Percentiles rank a stretch among this genome's conserved stretches.
phyloP scores from a whole-genome alignment of 2,888 invertebrate species.

The Pammene aurita region DNA sequence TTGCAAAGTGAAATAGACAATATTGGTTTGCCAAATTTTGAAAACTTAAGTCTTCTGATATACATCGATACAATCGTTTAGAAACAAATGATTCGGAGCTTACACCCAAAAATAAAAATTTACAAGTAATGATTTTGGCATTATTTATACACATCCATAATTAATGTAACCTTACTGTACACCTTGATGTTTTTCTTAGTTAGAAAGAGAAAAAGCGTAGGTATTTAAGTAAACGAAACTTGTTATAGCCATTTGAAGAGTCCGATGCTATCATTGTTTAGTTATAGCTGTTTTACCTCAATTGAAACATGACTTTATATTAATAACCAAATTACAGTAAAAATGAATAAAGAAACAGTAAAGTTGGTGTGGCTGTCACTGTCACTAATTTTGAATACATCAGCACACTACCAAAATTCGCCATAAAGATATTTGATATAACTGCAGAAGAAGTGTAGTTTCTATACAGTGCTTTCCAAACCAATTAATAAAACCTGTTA shows the following conservation, averaged over 20 bases:
- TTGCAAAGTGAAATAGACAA: not conserved
- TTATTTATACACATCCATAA: not conserved
- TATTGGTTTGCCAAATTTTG: too few species aligned
- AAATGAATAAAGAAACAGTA: constrained; percentile 64
- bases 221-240: not conserved
- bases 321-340: constrained; percentile 51
- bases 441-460: not conserved
- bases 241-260: not conserved
- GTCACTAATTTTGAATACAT: constrained; percentile 15
- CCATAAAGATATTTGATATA: constrained; percentile 4
- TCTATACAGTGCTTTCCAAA: constrained; percentile 1
- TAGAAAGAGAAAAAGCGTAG: not conserved
- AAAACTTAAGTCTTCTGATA: too few species aligned
- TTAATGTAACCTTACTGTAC: not conserved
- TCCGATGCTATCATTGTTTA: constrained; percentile 9
- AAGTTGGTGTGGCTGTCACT: constrained; percentile 50
- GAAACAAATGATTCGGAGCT: not conserved
- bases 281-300: constrained; percentile 55
- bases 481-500: constrained; percentile 32
- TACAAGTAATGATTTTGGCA: not conserved
- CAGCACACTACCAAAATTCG: not conserved
- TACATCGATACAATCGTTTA: not conserved
- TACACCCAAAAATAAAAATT: not conserved
- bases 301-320: constrained; percentile 48
- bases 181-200: not conserved